These are phyloP conservation scores for Drosophila fuyamai DNA, from an alignment of 1,140 invertebrate genomes.

Conservation along the genomic window DNA sequence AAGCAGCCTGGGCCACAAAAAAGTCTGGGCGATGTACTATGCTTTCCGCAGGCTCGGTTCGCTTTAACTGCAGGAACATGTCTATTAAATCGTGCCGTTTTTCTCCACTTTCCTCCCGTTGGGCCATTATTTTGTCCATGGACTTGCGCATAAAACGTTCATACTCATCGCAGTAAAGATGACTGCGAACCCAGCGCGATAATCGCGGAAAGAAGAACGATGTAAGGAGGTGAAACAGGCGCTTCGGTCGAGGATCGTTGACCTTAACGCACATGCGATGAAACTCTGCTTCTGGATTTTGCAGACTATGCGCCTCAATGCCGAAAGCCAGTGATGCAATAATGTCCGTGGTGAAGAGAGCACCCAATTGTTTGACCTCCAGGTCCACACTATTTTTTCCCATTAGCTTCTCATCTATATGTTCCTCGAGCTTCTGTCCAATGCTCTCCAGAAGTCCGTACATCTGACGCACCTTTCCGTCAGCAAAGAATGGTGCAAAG, in stretches of 20 bases:
- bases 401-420: slow-evolving; percentile 39
- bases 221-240: slow-evolving; percentile 70
- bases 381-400: slow-evolving; percentile 27
- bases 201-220: slow-evolving; percentile 84
- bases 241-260: slow-evolving; percentile 70
- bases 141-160: slow-evolving; percentile 77
- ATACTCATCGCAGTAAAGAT: slow-evolving; percentile 68
- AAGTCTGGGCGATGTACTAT: slow-evolving; percentile 79
- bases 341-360: slow-evolving; percentile 86
- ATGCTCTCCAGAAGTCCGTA: slow-evolving; percentile 62
- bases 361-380: slow-evolving; percentile 71
- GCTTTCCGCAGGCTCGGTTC: slow-evolving; percentile 36
- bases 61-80: slow-evolving; percentile 83
- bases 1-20: slow-evolving; percentile 87
- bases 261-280: slow-evolving; percentile 84
- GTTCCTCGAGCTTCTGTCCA: slow-evolving; percentile 59
- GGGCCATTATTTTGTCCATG: slow-evolving; percentile 78
- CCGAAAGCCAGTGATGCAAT: slow-evolving; percentile 87
- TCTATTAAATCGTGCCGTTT: slow-evolving; percentile 85
- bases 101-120: slow-evolving; percentile 59
- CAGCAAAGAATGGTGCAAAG: slow-evolving; percentile 69
- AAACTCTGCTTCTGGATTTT: slow-evolving; percentile 85
- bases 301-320: slow-evolving; percentile 86
- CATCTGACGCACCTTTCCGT: slow-evolving; percentile 69
- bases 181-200: slow-evolving; percentile 47